Base-by-base conservation (phyloP, 1,140 invertebrate species). In the Nephila pilipes region DNA sequence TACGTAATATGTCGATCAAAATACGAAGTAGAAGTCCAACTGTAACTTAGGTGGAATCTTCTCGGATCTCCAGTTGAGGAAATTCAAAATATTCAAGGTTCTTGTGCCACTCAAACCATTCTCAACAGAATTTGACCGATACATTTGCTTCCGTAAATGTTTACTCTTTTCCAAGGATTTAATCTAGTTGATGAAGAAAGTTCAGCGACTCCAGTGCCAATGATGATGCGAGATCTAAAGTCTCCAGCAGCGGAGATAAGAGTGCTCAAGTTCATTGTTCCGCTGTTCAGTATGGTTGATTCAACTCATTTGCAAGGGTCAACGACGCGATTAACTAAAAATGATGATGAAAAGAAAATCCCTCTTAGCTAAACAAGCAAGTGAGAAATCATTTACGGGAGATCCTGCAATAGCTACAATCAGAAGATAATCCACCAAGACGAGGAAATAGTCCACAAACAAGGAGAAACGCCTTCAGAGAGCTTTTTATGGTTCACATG, bases 241-340 rank as follows among this genome's bases (percentile, higher is more conserved):
- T 79, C 65, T 75, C 87, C 69, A 87, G 32, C 87, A 36, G 87
- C 32, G 79, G 20, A 16, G 54, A 36, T 80, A 55, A 75, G 54
- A 54, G 36, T 54, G 8, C 57, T 5, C 57, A 16, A 87, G 85
- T 87, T 93, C 91, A 87, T 93, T 93, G 91, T 93, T 93, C 91
- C 36, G 29, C 75, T 36, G 65, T 57, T 79, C 60, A 55, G 29
- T 75, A 8, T 57, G 79, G 90, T 65, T 91, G 79, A 85, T 91
- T 85, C 85, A 93, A 87, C 91, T 93, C 46, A 87, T 36, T 55
- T 57, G 91, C 29, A 85, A 93, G 58, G 91, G 91, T 93, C 91
- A 93, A 93, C 91, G 91, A 93, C 91, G 91, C 55, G 60, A 87
- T 93, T 93, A 83, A 91, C 75, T n/a, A 36, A 57, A 85, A 85